A percentile compares a stretch with the other conserved stretches of the same genome.
Conservation (phyloP, 2,797 vertebrate genomes). For the Argentina silus region DNA sequence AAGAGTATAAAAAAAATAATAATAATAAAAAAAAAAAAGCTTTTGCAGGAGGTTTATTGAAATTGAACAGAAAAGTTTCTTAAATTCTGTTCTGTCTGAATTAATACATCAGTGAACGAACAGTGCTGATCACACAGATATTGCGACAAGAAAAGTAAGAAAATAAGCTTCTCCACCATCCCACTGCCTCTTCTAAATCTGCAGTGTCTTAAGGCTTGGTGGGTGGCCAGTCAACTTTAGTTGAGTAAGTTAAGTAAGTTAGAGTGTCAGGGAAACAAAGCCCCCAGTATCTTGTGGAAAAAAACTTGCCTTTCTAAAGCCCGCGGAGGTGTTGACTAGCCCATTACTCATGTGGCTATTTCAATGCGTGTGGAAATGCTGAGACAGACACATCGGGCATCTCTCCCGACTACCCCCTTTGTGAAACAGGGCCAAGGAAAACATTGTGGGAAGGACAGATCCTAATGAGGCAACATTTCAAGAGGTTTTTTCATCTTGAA, state of each 20-base stretch:
- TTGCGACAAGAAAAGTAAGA: conserved; percentile 41
- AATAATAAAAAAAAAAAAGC: conserved; percentile 11
- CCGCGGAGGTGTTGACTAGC: conserved; percentile 64
- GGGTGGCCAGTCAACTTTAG: conserved; percentile 65
- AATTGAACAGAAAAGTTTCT: conserved; percentile 44
- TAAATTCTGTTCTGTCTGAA: conserved; percentile 30
- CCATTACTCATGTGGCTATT: conserved; percentile 67
- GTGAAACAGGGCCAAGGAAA: conserved; percentile 45
- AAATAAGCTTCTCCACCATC: background rate
- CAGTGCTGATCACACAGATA: conserved; percentile 53
- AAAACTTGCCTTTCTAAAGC: conserved; percentile 52
- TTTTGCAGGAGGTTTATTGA: conserved; percentile 34
- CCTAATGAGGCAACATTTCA: conserved; percentile 31
- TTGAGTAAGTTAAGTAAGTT: conserved; percentile 61
- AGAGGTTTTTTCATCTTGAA: conserved; percentile 11
- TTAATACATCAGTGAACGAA: conserved; percentile 33
- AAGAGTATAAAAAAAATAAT: conserved; percentile 19
- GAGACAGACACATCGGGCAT: conserved; percentile 26
- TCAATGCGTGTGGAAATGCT: conserved; percentile 48
- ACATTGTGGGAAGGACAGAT: conserved; percentile 35
- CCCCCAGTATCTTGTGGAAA: conserved; percentile 57
- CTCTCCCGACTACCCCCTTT: conserved; percentile 44
- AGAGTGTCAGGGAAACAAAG: conserved; percentile 68
- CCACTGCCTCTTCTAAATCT: conserved; percentile 25
- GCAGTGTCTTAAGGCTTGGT: conserved; percentile 58